phyloP scores from a whole-genome alignment of 1,140 invertebrate genomes.

The Drosophila watanabei region DNA sequence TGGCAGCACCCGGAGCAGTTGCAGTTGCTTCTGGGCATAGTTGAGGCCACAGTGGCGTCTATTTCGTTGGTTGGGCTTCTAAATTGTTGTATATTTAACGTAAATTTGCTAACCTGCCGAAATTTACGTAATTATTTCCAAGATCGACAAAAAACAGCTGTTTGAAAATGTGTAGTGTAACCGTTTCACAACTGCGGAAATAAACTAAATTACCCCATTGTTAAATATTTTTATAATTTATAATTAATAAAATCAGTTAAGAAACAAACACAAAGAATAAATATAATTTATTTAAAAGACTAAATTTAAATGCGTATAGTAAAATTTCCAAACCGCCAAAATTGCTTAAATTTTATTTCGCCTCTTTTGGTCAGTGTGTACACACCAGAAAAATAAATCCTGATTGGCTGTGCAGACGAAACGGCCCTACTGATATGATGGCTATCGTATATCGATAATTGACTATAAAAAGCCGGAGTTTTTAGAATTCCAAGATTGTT shows the following conservation, averaged over 20 bases:
- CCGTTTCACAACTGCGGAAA: neutral
- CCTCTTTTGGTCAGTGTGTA: neutral
- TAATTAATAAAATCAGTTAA: neutral
- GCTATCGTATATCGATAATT: conserved; percentile 6
- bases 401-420: neutral
- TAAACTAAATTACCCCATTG: neutral
- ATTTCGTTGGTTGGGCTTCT: neutral
- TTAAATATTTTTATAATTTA: too few species aligned
- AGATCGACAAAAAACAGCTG: conserved; percentile 65
- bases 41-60: too few species aligned
- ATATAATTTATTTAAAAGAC: neutral
- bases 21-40: neutral
- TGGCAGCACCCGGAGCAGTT: neutral
- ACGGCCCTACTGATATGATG: neutral
- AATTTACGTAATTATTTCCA: conserved; percentile 77
- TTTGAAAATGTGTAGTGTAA: conserved; percentile 27
- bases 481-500: neutral
- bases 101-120: conserved; percentile 77
- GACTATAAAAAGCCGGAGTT: neutral
- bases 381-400: neutral
- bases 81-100: conserved; percentile 19
- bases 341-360: neutral
- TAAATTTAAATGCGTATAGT: too few species aligned
- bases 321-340: too few species aligned
- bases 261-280: too few species aligned